Evolutionary conservation across 2,797 vertebrate species (phyloP), one percentile per base, ranked within the genome.

Genomic region (Dipus sagitta): DNA sequence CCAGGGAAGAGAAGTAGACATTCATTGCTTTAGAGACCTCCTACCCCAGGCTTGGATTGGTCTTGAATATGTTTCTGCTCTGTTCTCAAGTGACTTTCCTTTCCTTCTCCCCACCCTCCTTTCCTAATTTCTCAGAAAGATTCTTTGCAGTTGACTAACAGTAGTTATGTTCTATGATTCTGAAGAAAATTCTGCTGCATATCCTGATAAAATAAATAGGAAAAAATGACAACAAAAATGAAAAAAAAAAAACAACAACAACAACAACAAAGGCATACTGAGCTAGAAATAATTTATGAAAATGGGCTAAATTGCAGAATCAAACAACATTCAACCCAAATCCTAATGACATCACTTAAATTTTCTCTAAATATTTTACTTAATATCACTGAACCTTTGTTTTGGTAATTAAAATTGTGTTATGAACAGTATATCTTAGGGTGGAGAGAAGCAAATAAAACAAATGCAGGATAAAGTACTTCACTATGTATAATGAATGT

Each of bases 281-380:
- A 3, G n/a, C 74, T 64, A 78, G 32, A n/a, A 91, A n/a, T 3
- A 81, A 52, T 21, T 62, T 52, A 14, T 72, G 68, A 80, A 92
- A 70, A 90, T 30, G 72, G n/a, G 28, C 21, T 67, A 72, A 64
- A 77, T 64, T 65, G 38, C 18, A 14, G 60, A 72, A 78, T 67
- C 54, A 24, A 28, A 58, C 15, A 68, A 65, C 87, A 74, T 2
- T 72, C 30, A 7, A 38, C 79, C 32, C 11, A 90, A 82, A 75
- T 86, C 20, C 18, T 90, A 88, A 94, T 42, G 75, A 2, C 77
- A 14, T 86, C 21, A 38, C 38, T 64, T 76, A 58, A 5, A 54
- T 87, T 89, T 89, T 78, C 74, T 74, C 0, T 62, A 71, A 94
- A 79, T 1, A 62, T 83, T 42, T 72, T 86, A 42, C 68, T 93